Evolutionary conservation across 1,140 invertebrate genomes (phyloP).

Genomic region (Microplitis mediator): DNA sequence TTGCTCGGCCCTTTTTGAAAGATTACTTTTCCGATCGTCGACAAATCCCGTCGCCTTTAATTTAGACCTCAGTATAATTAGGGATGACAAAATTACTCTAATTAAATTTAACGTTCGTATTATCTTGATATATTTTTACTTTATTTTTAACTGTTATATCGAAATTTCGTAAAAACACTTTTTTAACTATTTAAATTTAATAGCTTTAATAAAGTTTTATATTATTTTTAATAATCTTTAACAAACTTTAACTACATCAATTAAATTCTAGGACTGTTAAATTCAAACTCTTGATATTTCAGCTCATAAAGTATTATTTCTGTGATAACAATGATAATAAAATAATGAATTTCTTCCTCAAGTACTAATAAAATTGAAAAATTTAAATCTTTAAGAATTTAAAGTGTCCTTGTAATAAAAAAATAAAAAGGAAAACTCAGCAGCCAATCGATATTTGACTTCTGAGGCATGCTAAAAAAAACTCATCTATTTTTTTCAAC

Average conservation of each 20-base stretch:
- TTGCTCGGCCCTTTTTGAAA: constrained; percentile 4
- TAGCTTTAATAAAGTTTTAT: neutral
- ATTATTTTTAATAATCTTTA: neutral
- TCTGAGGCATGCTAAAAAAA: neutral
- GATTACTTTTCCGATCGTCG: neutral
- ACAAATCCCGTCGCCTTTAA: neutral
- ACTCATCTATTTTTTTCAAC: neutral
- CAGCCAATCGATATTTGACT: neutral
- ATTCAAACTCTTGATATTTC: too few species aligned
- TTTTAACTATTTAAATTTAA: too few species aligned
- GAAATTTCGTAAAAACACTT: neutral
- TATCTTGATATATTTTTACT: too few species aligned
- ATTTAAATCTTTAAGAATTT: too few species aligned
- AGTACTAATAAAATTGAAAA: too few species aligned
- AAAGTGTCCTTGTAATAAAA: too few species aligned
- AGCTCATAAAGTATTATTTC: too few species aligned
- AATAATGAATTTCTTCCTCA: too few species aligned
- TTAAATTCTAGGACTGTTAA: too few species aligned
- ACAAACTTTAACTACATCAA: neutral
- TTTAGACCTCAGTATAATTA: neutral
- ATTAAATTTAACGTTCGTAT: too few species aligned
- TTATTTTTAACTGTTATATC: neutral
- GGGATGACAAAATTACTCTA: neutral
- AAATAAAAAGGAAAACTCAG: too few species aligned
- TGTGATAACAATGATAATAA: too few species aligned